Evolutionary conservation across 2,113 vertebrate species (phyloP).

Genomic region (Chloropsis hardwickii): DNA sequence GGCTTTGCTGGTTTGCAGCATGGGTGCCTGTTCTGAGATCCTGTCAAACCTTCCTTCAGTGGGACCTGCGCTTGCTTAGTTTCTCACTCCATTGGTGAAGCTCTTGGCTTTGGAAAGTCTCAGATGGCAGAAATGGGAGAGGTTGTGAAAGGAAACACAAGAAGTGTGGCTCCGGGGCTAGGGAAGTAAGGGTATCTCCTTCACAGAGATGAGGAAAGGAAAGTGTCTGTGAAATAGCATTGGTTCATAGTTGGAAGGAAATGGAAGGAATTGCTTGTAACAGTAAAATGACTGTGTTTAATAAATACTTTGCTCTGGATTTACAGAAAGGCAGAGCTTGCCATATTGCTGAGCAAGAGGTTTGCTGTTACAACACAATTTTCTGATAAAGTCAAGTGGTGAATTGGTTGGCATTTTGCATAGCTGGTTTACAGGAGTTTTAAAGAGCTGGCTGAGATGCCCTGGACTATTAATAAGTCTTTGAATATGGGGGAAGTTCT

Average conservation of each 20-base stretch:
- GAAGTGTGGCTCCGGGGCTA: accelerated
- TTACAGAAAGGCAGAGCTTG: neutral
- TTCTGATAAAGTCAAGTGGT: neutral
- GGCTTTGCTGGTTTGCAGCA: neutral
- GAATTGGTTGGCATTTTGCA: neutral
- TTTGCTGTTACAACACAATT: neutral
- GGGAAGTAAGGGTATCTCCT: neutral
- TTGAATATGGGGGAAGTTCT: conserved; percentile 39
- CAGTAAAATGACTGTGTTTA: neutral
- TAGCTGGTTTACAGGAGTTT: neutral
- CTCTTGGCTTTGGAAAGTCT: neutral
- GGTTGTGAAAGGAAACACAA: neutral
- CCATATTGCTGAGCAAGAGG: neutral
- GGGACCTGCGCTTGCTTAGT: neutral
- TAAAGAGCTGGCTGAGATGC: neutral
- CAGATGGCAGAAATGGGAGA: neutral
- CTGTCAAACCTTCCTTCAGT: neutral
- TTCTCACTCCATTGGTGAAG: neutral
- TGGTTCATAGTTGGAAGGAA: neutral
- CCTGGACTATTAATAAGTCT: conserved; percentile 31
- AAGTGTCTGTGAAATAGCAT: neutral
- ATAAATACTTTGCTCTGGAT: neutral
- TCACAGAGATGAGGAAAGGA: neutral
- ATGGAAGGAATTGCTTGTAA: neutral
- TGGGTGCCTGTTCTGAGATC: neutral